Evolutionary conservation across 2,888 invertebrate species (phyloP), one percentile per base, ranked within the genome.

Genomic region (Schrankia costaestrigalis): DNA sequence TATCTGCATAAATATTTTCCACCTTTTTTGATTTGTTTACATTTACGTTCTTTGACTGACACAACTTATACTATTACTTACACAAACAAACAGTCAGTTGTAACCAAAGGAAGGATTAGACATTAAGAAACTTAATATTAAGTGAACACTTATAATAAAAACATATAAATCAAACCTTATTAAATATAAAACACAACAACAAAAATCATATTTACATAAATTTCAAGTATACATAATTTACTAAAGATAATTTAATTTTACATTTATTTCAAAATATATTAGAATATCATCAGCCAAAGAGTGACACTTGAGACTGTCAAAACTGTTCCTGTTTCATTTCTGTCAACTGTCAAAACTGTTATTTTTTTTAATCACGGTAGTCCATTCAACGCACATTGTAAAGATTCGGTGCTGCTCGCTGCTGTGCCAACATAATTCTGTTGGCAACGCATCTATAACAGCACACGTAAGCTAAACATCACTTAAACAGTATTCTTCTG

Each of bases 401-500:
- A 73, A 89, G 78, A 81, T 90, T 91, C 70, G 91, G 91, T 82
- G 90, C 90, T 80, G 91, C 90, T 66, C 91, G 83, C 68, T 77
- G 88, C 68, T 91, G 91, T 43, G 91, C 90, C 81, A 90, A 80
- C 72, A 90, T 71, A 37, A 91, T 90, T 39, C 90, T 87, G 60
- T 90, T 89, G 69, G 90, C 88, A 45, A 93, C 93, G 88, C 93
- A 93, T 75, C 91, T 85, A 76, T 93, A 94, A 89, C 93, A 93
- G 91, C 93, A 93, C 93, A 93, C 93, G 89, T 93, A 93, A 70
- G 93, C 92, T 89, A 94, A 93, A 93, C 93, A 93, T 95, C 94
- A 96, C 93, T 97, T 97, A 87, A 96, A 97, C 81, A 98, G 90
- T 87, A 98, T 97, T 80, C 97, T 93, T 56, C 97, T 92, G 80